Evolutionary conservation across 2,113 vertebrate species (phyloP).

Genomic region (Chiloscyllium plagiosum): DNA sequence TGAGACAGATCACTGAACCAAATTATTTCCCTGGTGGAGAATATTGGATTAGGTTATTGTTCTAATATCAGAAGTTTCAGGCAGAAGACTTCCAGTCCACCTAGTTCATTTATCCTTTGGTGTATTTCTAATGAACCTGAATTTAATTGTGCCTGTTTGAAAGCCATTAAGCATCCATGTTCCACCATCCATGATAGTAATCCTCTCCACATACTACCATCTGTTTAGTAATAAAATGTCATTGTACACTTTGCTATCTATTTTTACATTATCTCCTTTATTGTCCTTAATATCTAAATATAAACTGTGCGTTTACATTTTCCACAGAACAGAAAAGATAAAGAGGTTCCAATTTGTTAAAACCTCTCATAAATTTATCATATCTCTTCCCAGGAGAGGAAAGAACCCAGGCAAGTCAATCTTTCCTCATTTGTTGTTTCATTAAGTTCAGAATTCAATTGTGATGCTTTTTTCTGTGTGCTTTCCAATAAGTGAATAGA

Average conservation of each 20-base stretch:
- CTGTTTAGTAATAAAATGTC: background rate
- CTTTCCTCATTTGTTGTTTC: no score
- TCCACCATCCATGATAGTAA: background rate
- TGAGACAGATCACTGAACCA: background rate
- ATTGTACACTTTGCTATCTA: background rate
- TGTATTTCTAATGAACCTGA: background rate
- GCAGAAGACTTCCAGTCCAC: background rate
- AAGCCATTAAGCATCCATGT: background rate
- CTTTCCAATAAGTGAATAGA: background rate
- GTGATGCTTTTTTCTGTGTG: background rate
- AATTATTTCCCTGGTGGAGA: background rate
- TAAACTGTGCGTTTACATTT: background rate
- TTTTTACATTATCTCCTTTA: background rate
- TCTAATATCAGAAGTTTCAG: background rate
- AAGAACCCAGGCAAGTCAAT: background rate
- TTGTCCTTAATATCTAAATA: background rate
- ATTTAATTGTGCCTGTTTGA: background rate
- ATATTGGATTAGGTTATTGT: background rate
- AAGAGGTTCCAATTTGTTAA: background rate
- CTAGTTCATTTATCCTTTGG: background rate
- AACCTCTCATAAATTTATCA: background rate
- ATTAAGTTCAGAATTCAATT: background rate
- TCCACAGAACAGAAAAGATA: background rate
- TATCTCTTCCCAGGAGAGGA: background rate
- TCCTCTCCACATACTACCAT: background rate